Evolutionary conservation across 1,140 invertebrate species (phyloP).

Genomic region (Hyles vespertilio): DNA sequence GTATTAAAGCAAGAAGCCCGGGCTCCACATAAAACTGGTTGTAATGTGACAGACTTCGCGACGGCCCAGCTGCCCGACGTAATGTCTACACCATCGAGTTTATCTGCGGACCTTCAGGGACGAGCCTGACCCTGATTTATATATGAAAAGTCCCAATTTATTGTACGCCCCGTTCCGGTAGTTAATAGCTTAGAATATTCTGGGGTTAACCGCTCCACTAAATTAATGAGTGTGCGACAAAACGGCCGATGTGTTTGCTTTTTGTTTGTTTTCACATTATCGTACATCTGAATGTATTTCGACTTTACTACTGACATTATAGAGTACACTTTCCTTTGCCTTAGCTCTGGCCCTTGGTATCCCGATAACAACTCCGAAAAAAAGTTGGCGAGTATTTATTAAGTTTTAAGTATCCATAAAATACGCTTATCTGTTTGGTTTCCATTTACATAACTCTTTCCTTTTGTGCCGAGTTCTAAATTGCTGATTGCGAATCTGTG

Average conservation of each 20-base stretch:
- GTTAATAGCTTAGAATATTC: conserved; percentile 51
- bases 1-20: conserved; percentile 27
- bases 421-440: conserved; percentile 9
- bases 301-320: background rate
- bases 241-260: conserved; percentile 24
- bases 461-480: too few relatives aligned
- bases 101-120: conserved; percentile 47
- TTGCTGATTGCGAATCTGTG: too few relatives aligned
- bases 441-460: conserved; percentile 9
- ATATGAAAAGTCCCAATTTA: conserved; percentile 54
- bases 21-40: conserved; percentile 33
- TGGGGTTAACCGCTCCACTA: conserved; percentile 35
- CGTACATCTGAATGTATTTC: conserved; percentile 5
- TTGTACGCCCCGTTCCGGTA: conserved; percentile 33
- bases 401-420: conserved; percentile 17
- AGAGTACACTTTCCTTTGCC: conserved; percentile 2
- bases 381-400: conserved; percentile 13
- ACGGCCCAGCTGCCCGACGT: conserved; percentile 37
- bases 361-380: conserved; percentile 3
- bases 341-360: background rate
- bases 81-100: conserved; percentile 37
- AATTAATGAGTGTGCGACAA: conserved; percentile 39
- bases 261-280: conserved; percentile 21
- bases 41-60: conserved; percentile 45
- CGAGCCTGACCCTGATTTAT: conserved; percentile 52